phyloP scores from a whole-genome alignment of 2,113 vertebrate genomes.

The Clupea harengus region DNA sequence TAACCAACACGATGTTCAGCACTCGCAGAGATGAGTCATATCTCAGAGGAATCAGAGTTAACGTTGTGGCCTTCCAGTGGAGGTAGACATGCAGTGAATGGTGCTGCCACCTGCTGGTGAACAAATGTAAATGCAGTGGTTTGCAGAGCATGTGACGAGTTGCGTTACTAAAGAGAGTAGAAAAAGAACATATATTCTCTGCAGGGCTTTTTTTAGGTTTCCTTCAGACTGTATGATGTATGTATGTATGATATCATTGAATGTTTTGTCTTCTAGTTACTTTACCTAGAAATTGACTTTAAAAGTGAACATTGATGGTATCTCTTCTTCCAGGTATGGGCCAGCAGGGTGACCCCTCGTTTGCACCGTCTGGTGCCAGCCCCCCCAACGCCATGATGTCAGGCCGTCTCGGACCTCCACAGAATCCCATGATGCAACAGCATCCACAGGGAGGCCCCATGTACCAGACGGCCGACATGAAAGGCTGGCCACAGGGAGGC shows the following conservation, averaged over 20 bases:
- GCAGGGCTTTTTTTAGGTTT: neutral
- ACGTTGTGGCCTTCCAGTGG: neutral
- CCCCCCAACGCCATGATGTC: slow-evolving; percentile 84
- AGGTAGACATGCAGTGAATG: neutral
- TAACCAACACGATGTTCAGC: neutral
- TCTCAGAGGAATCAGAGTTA: neutral
- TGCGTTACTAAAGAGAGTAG: neutral
- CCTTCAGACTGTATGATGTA: no score
- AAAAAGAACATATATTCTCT: neutral
- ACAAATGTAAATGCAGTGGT: neutral
- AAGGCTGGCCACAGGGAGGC: slow-evolving; percentile 87
- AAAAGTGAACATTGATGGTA: neutral
- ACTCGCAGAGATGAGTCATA: neutral
- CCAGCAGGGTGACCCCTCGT: slow-evolving; percentile 87
- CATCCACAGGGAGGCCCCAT: slow-evolving; percentile 83
- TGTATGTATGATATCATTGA: neutral
- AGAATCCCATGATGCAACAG: slow-evolving; percentile 83
- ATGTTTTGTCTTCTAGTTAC: neutral
- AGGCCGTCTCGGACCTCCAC: slow-evolving; percentile 84
- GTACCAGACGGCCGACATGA: slow-evolving; percentile 90
- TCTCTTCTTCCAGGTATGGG: slow-evolving; percentile 74
- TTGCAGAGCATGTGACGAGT: neutral
- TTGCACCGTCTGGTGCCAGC: slow-evolving; percentile 80
- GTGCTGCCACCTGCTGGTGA: slow-evolving; percentile 20
- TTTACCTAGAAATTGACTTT: neutral